These are phyloP conservation scores for Cettia cetti DNA, from an alignment of 2,113 vertebrate genomes.

Conservation along the genomic window DNA sequence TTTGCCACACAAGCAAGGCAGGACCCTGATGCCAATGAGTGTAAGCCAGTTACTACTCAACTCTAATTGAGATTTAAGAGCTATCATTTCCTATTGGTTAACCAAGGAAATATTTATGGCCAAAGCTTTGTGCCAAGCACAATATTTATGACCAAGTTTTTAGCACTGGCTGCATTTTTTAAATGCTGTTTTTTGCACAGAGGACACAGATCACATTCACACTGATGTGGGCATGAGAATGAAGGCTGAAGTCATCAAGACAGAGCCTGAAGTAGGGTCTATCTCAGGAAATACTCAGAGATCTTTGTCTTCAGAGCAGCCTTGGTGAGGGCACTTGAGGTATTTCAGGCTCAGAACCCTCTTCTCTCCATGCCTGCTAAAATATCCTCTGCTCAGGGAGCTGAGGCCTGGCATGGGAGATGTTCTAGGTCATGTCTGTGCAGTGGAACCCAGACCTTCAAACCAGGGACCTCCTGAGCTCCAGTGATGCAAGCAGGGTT, in stretches of 20 bases:
- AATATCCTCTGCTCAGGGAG: background rate
- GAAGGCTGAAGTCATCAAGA: background rate
- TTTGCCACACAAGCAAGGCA: background rate
- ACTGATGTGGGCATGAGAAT: background rate
- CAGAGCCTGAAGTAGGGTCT: background rate
- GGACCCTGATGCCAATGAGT: background rate
- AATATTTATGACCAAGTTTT: conserved; percentile 59
- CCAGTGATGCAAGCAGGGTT: too few relatives aligned
- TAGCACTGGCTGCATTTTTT: conserved; percentile 18
- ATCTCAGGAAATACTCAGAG: background rate
- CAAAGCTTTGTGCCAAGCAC: conserved; percentile 46
- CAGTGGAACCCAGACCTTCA: background rate
- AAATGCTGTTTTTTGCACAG: background rate
- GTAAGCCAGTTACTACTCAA: conserved; percentile 48
- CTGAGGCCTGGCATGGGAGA: background rate
- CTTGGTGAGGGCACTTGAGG: background rate
- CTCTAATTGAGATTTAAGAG: conserved; percentile 56
- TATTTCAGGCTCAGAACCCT: background rate
- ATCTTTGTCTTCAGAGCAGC: background rate
- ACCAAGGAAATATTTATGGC: conserved; percentile 64
- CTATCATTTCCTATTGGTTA: conserved; percentile 58
- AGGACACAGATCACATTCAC: background rate
- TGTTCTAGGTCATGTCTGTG: background rate
- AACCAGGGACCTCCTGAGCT: background rate
- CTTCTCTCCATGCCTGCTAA: background rate